phyloP scores from a whole-genome alignment of 1,140 invertebrate species.

The Drosophila tani region DNA sequence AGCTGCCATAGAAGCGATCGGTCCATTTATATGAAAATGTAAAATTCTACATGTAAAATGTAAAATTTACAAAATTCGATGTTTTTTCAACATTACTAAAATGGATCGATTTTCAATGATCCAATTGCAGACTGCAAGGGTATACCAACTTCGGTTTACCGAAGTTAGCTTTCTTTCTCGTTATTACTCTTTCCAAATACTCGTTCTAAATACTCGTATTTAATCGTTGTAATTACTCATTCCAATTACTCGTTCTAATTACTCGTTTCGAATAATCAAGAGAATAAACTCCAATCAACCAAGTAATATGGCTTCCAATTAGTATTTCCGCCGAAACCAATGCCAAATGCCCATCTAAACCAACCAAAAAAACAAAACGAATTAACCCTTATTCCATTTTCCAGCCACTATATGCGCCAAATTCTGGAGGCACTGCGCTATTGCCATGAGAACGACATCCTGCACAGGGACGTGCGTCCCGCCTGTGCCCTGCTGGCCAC shows the following conservation, averaged over 20 bases:
- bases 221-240: not conserved
- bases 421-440: constrained; percentile 97
- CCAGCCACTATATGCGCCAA: constrained; percentile 98
- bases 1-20: too few relatives aligned
- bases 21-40: too few relatives aligned
- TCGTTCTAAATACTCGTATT: not conserved
- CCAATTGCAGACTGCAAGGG: too few relatives aligned
- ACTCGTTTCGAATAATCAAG: not conserved
- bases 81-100: too few relatives aligned
- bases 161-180: too few relatives aligned
- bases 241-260: not conserved
- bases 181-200: not conserved
- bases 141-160: too few relatives aligned
- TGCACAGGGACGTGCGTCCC: constrained; percentile 97
- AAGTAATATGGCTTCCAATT: constrained; percentile 5
- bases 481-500: constrained; percentile 97
- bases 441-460: constrained; percentile 98
- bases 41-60: too few relatives aligned
- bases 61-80: too few relatives aligned
- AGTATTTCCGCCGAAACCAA: not conserved
- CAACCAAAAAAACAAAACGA: too few relatives aligned
- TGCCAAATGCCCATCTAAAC: not conserved
- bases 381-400: not conserved
- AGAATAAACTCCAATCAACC: not conserved
- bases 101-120: too few relatives aligned